Evolutionary conservation across 2,797 vertebrate species (phyloP).

Genomic region (Lagorchestes hirsutus): DNA sequence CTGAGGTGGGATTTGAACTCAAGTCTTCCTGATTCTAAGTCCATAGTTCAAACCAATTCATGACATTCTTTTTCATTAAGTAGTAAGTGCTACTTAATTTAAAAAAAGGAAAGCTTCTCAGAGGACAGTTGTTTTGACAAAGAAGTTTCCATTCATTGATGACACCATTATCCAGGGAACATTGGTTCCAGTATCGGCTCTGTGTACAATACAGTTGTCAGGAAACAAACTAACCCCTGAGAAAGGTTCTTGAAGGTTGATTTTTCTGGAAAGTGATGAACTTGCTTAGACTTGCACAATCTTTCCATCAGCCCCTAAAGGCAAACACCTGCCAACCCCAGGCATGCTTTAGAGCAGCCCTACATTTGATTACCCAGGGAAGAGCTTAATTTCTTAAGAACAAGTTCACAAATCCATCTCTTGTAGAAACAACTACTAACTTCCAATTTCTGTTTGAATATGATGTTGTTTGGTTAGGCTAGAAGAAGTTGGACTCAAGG

Average conservation of each 20-base stretch:
- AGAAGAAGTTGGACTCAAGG: constrained; percentile 1
- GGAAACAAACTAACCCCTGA: neutral
- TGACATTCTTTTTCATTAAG: neutral
- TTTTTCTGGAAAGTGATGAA: neutral
- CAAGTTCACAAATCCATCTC: neutral
- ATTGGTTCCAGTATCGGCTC: neutral
- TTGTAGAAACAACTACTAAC: neutral
- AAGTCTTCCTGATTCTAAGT: neutral
- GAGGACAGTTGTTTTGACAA: neutral
- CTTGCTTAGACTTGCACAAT: neutral
- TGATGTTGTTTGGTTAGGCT: neutral
- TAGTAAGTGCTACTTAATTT: neutral
- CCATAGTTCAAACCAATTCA: neutral
- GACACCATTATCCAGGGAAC: neutral
- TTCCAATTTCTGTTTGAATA: neutral
- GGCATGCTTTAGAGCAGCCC: neutral
- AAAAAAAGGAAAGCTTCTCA: neutral
- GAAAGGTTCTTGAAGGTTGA: neutral
- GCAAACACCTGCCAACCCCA: neutral
- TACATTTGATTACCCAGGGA: neutral
- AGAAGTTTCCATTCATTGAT: neutral
- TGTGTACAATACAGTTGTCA: neutral
- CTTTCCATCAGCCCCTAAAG: neutral
- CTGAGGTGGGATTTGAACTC: neutral
- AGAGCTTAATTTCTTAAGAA: neutral